Evolutionary conservation across 1,140 invertebrate genomes (phyloP).

Genomic region (Papilio polyxenes): DNA sequence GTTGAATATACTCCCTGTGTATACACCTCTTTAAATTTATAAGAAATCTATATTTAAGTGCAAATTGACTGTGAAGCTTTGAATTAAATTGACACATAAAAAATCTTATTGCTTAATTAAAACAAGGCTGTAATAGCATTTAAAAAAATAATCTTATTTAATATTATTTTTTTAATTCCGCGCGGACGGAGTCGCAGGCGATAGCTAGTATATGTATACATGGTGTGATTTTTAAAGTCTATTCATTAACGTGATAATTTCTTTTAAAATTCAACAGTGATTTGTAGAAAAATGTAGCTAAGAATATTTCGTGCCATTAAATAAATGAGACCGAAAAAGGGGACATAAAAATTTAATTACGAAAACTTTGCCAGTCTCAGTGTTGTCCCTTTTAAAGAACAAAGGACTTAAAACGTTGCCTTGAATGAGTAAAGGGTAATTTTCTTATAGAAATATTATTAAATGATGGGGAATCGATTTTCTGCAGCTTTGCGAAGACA

Average conservation of each 20-base stretch:
- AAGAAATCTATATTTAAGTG: neutral
- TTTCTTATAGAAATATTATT: constrained; percentile 72
- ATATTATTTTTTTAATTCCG: no score
- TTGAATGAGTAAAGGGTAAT: constrained; percentile 53
- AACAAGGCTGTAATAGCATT: no score
- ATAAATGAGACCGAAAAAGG: constrained; percentile 51
- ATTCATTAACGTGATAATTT: constrained; percentile 39
- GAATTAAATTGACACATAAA: neutral
- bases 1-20: constrained; percentile 47
- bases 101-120: no score
- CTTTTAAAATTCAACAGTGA: constrained; percentile 37
- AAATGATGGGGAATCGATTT: constrained; percentile 68
- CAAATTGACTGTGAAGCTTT: neutral
- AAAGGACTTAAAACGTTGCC: constrained; percentile 58
- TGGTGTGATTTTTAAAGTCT: constrained; percentile 1
- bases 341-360: constrained; percentile 75
- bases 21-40: constrained; percentile 8
- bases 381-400: constrained; percentile 55
- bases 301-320: constrained; percentile 61
- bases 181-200: no score
- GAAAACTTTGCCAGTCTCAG: constrained; percentile 55
- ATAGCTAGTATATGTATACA: no score
- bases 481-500: constrained; percentile 54
- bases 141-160: no score
- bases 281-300: constrained; percentile 46